Base-by-base conservation (phyloP, 2,797 vertebrate species). In the Gallinago nigripennis region DNA sequence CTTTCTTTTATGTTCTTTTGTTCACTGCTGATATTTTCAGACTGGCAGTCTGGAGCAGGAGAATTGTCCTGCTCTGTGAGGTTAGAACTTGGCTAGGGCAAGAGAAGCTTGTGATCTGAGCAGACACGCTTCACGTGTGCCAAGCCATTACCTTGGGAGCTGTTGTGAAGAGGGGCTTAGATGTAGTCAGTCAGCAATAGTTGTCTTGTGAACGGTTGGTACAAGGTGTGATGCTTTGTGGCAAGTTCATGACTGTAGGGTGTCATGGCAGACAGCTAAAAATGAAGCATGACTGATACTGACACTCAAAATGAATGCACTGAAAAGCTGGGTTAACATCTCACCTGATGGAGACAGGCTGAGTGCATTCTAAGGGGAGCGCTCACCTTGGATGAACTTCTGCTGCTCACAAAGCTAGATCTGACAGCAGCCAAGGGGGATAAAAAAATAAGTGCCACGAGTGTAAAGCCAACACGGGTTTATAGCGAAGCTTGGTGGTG, bases 51-150 rank as follows among this genome's bases (percentile, higher is more conserved):
- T 43, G 39, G 10, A 61, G 25, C 15, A 9, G 46, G 31, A 64
- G 50, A 80, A 43, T 30, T 71, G 43, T 3, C 6, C 37, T 81
- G 35, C 25, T 46, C 23, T 43, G 16, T 51, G 45, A 71, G 54
- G 24, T 63, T 20, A 51, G 53, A 75, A 30, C 24, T 63, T n/a
- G 18, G 25, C 64, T n/a, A 18, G 39, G 27, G 24, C 27, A 56
- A 45, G 66, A 68, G 70, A 20, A 60, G 30, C 35, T 51, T 8
- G 5, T 75, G 65, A 88, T 19, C 46, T 18, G 28, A 57, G 54
- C 0, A 0, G 41, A 16, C 8, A 1, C 1, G 9, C 25, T 63
- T 77, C 37, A 61, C 1, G 10, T 2, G 0, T 16, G 35, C 43
- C 0, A 1, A 60, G 27, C 35, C 28, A 13, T 33, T 23, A 30